A percentile compares a stretch with the other conserved stretches of the same genome.
Conservation (phyloP, 1,140 invertebrate species). For the Drosophila subpulchrella region DNA sequence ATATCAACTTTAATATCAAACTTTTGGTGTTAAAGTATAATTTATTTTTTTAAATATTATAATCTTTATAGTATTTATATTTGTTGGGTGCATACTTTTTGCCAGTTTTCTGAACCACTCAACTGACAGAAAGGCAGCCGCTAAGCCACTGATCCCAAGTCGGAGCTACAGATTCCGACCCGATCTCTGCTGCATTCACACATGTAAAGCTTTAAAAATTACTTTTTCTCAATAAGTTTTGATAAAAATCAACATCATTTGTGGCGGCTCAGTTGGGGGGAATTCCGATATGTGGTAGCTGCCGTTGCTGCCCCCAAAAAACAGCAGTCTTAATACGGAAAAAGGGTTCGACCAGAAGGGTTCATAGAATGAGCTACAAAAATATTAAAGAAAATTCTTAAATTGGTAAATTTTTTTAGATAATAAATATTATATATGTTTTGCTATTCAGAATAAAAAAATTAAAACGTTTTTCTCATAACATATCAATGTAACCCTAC, state of each 20-base stretch:
- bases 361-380: too few relatives aligned
- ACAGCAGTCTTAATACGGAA: slow-evolving; percentile 12
- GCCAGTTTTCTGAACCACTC: slow-evolving; percentile 7
- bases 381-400: not conserved
- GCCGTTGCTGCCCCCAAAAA: slow-evolving; percentile 29
- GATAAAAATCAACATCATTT: slow-evolving; percentile 83
- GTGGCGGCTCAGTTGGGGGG: slow-evolving; percentile 74
- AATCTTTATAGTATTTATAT: not conserved
- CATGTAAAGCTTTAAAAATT: slow-evolving; percentile 80
- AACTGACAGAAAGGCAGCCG: slow-evolving; percentile 23
- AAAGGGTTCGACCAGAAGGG: slow-evolving; percentile 8
- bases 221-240: slow-evolving; percentile 82
- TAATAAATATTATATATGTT: too few relatives aligned
- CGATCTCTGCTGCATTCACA: slow-evolving; percentile 29
- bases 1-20: too few relatives aligned
- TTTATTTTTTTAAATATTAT: too few relatives aligned
- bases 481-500: not conserved
- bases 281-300: slow-evolving; percentile 78
- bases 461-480: not conserved
- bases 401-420: too few relatives aligned
- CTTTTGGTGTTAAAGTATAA: too few relatives aligned
- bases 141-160: slow-evolving; percentile 11
- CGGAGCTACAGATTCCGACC: slow-evolving; percentile 1
- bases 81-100: slow-evolving; percentile 22
- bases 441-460: not conserved